Evolutionary conservation across 2,113 vertebrate species (phyloP).

Genomic region (Apodemus speciosus): DNA sequence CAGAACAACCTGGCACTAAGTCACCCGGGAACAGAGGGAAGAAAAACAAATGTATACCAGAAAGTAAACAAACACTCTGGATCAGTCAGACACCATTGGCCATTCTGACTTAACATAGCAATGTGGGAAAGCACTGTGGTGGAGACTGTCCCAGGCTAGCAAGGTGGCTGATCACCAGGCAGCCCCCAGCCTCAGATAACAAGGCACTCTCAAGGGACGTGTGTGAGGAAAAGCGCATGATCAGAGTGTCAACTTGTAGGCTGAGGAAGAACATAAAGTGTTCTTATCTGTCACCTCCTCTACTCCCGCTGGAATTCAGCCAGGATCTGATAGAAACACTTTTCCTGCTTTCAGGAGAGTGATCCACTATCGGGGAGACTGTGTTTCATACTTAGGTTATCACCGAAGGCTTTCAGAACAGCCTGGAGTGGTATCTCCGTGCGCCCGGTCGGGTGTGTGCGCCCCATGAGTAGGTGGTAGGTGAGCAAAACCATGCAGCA

Average conservation of each 20-base stretch:
- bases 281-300: slow-evolving; percentile 75
- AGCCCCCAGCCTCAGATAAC: slow-evolving; percentile 48
- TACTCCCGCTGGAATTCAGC: slow-evolving; percentile 67
- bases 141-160: not conserved
- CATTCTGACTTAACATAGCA: not conserved
- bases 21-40: not conserved
- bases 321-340: slow-evolving; percentile 70
- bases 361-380: slow-evolving; percentile 62
- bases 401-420: slow-evolving; percentile 66
- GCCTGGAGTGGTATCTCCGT: not conserved
- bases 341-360: slow-evolving; percentile 63
- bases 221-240: slow-evolving; percentile 64
- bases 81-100: not conserved
- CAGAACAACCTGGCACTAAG: not conserved
- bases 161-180: not conserved
- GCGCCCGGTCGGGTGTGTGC: not conserved
- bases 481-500: not conserved
- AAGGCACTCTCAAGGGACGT: slow-evolving; percentile 55
- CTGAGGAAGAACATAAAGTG: slow-evolving; percentile 67
- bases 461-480: not conserved
- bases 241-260: slow-evolving; percentile 66
- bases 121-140: not conserved
- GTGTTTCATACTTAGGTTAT: slow-evolving; percentile 71
- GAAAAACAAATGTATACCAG: not conserved
- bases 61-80: not conserved